Evolutionary conservation across 1,140 invertebrate species (phyloP).

Genomic region (Teleogryllus occipitalis): DNA sequence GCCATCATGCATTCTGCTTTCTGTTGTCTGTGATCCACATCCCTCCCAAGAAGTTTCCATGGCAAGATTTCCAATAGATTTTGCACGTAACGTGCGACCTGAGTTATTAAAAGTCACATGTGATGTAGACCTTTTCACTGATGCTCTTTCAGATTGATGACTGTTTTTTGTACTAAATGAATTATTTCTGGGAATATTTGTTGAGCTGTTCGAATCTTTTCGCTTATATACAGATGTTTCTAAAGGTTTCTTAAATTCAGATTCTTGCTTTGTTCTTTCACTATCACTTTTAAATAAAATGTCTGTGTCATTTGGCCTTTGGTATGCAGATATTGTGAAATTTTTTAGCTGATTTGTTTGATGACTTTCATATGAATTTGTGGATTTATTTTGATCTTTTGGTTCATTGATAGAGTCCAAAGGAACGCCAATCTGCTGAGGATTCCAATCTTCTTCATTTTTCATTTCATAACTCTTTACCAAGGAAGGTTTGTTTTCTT

Average conservation of each 20-base stretch:
- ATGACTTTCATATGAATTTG: neutral
- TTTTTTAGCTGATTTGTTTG: conserved; percentile 34
- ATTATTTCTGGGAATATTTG: conserved; percentile 28
- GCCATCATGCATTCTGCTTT: neutral
- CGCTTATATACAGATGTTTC: neutral
- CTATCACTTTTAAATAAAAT: conserved; percentile 32
- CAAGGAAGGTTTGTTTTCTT: neutral
- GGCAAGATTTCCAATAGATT: conserved; percentile 12
- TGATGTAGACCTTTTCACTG: conserved; percentile 35
- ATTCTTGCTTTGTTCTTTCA: conserved; percentile 19
- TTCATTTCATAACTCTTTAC: neutral
- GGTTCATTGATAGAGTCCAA: neutral
- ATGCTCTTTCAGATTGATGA: conserved; percentile 24
- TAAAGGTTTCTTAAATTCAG: conserved; percentile 23
- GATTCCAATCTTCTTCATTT: neutral
- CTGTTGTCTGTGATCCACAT: neutral
- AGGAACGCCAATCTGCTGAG: neutral
- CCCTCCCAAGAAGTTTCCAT: neutral
- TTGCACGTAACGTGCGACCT: conserved; percentile 22
- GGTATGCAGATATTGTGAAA: conserved; percentile 39
- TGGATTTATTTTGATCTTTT: neutral
- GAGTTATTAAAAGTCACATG: conserved; percentile 29
- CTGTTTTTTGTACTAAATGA: conserved; percentile 28
- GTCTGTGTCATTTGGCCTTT: conserved; percentile 33
- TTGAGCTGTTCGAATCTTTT: conserved; percentile 9